A percentile compares a stretch with the other conserved stretches of the same genome.
Evolutionary conservation across 2,113 vertebrate species (phyloP).

Genomic region (Zosterops borbonicus): DNA sequence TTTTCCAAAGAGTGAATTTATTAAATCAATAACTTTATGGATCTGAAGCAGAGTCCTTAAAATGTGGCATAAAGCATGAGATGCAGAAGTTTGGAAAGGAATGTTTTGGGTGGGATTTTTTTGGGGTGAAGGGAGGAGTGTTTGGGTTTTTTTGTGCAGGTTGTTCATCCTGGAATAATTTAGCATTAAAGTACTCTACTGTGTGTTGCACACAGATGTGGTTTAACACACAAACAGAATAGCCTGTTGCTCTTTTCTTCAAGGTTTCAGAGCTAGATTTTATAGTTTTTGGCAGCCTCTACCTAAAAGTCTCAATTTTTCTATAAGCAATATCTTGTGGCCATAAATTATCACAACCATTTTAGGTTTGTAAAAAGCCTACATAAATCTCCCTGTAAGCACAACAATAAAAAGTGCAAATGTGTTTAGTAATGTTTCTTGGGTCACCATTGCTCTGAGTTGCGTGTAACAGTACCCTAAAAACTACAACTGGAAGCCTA

Average conservation of each 20-base stretch:
- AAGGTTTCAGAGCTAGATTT: conserved; percentile 42
- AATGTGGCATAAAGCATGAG: background rate
- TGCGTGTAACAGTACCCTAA: conserved; percentile 46
- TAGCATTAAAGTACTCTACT: conserved; percentile 1
- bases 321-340: conserved; percentile 60
- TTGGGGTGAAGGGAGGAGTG: too few relatives aligned
- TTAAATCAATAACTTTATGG: background rate
- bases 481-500: conserved; percentile 34
- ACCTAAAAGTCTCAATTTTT: conserved; percentile 47
- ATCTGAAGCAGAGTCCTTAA: background rate
- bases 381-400: conserved; percentile 57
- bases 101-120: background rate
- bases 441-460: conserved; percentile 34
- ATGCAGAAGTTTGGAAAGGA: background rate
- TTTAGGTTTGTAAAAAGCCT: conserved; percentile 56
- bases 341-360: conserved; percentile 56
- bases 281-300: conserved; percentile 56
- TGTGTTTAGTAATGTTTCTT: conserved; percentile 53
- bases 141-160: background rate
- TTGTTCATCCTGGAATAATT: conserved; percentile 47
- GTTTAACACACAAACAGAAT: conserved; percentile 14
- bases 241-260: conserved; percentile 46
- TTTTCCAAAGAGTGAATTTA: background rate
- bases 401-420: conserved; percentile 64
- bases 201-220: conserved; percentile 55